Base-by-base conservation (phyloP, 1,140 invertebrate genomes). In the Apis cerana region DNA sequence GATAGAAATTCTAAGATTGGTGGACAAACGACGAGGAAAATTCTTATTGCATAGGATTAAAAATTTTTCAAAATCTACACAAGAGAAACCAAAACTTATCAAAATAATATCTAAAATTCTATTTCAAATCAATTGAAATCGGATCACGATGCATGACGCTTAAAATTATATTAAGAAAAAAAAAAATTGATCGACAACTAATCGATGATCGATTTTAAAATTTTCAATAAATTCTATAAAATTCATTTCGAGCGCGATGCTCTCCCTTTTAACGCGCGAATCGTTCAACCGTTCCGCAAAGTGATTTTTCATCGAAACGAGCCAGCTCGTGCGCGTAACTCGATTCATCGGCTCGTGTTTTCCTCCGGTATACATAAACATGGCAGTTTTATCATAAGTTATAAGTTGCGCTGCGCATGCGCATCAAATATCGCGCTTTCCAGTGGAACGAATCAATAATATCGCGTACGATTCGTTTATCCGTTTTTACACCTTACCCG, bases 361-460 rank as follows among this genome's bases (percentile, higher is more conserved):
- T 52, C 27, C n/a, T 12, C 62, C 13, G 33, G 21, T 43, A 75
- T 74, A 75, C 79, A 80, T 80, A 75, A 80, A 75, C 61, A 80
- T 80, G n/a, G 70, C 3, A 11, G 70, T 65, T 80, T 80, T 75
- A 80, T 75, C 79, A 65, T 65, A 65, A 80, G 61, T 80, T 75
- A 74, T 33, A 75, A 54, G 71, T 65, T 17, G 13, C 50, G 48
- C 58, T 59, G 23, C 79, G 48, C 70, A 75, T 65, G 70, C 78
- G 58, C 78, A 13, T 19, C 58, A 10, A 33, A n/a, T 15, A 59
- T 75, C 65, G 50, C 61, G 33, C 17, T 80, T 48, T 75, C 52
- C 61, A 64, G 79, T 54, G 19, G 33, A 75, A 52, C 62, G 62
- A 65, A 64, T 80, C 79, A 50, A 75, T 64, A 80, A 71, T 52